Base-by-base conservation (phyloP, 2,888 invertebrate species). In the Drosophila sordidula region DNA sequence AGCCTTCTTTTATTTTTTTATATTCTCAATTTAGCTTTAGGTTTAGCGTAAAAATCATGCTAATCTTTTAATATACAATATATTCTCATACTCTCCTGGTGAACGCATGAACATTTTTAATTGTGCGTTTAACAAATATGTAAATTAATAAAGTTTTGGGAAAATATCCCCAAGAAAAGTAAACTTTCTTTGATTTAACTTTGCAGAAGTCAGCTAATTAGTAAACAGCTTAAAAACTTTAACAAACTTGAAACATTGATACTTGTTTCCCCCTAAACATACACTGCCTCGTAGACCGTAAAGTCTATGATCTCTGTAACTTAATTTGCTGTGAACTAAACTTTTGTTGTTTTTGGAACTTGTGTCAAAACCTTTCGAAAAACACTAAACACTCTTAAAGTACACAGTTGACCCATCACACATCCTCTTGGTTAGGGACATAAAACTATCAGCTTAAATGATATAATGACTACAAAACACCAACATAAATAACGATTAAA, bases 371-470 rank as follows among this genome's bases (percentile, higher is more conserved):
- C 54, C 65, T 66, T 63, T 66, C 36, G 55, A 68, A 47, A 68
- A 45, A 39, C 25, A 51, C 51, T 52, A 51, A 75, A 67, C 54
- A 22, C 57, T 42, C 41, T 59, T 62, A 47, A 61, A 36, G 4
- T 50, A 65, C 52, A 58, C 77, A 73, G 44, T 78, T 77, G 67
- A 80, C 74, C 78, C 54, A 58, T 59, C 38, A 50, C 32, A 16
- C 18, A 14, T 25, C 14, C 39, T 38, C 32, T 42, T 42, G 22
- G 39, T 36, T 16, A 46, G 12, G 8, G 16, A 39, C 80, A 80
- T 76, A 68, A 66, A 80, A 78, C 80, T 78, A 78, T 78, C 62
- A 80, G 68, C 49, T 68, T 51, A 72, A 80, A 68, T 68, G 49
- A 57, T 57, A 63, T 68, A 72, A 78, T 68, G 77, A 46, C 77